Percentiles rank a stretch among this genome's conserved stretches.
These are phyloP conservation scores for Pocota personata DNA, from an alignment of 2,888 invertebrate species.

Conservation along the genomic window DNA sequence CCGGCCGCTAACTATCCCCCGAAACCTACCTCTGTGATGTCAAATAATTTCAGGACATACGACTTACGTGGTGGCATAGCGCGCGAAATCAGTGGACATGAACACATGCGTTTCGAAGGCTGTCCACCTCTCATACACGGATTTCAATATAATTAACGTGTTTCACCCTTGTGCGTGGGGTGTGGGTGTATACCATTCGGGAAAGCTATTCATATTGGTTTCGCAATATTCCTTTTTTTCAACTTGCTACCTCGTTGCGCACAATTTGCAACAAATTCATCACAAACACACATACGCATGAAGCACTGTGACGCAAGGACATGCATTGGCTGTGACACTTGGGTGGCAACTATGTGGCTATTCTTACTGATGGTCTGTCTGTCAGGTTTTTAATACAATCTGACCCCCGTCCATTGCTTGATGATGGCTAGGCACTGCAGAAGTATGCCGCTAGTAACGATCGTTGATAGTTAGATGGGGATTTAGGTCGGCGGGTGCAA, in stretches of 20 bases:
- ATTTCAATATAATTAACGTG: slow-evolving; percentile 63
- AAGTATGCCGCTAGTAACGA: slow-evolving; percentile 21
- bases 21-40: background rate
- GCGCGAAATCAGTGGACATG: slow-evolving; percentile 10
- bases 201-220: slow-evolving; percentile 8
- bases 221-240: slow-evolving; percentile 7
- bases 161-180: background rate
- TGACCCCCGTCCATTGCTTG: slow-evolving; percentile 10
- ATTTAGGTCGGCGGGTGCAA: slow-evolving; percentile 19
- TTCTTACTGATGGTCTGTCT: slow-evolving; percentile 5
- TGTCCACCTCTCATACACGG: slow-evolving; percentile 4
- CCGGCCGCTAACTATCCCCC: slow-evolving; percentile 24
- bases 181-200: background rate
- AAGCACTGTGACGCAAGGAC: background rate
- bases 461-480: slow-evolving; percentile 5
- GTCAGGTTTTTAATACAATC: slow-evolving; percentile 51
- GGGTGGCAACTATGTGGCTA: background rate
- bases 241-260: slow-evolving; percentile 46
- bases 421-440: background rate
- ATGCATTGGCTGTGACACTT: slow-evolving; percentile 47
- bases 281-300: background rate
- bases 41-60: slow-evolving; percentile 51
- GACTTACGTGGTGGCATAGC: slow-evolving; percentile 7
- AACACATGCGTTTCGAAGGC: slow-evolving; percentile 2
- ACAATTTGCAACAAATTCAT: slow-evolving; percentile 41